Evolutionary conservation across 2,797 vertebrate genomes (phyloP), one percentile per base, ranked within the genome.

Genomic region (Manis pentadactyla): DNA sequence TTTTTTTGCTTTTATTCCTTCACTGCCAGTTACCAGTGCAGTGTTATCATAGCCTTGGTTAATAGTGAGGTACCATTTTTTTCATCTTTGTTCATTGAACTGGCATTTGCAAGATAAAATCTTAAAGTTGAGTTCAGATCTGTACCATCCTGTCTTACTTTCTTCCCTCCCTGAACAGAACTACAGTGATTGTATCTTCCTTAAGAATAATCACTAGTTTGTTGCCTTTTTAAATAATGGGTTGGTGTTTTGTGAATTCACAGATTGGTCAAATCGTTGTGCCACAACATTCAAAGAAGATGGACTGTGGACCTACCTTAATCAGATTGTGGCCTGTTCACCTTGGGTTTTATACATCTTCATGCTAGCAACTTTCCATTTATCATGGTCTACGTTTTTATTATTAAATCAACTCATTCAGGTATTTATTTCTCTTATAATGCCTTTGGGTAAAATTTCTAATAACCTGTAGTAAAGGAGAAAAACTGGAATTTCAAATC

Each of bases 301-400:
- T 88, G 99, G 99, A 59, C n/a, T 98, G 0, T 99, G 99, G 99
- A 98, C 85, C 0, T 98, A 98, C 64, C 75, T 99, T 90, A 99
- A 98, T 0, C 98, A 98, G 92, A 98, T 99, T 75, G 97, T 99
- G 4, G 90, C 96, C 96, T 99, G 99, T 91, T 99, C 99, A 21
- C 99, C 99, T 0, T 99, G 99, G 99, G 97, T 99, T 95, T 98
- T 99, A 57, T 98, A 99, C 96, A 96, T 99, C 95, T 99, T 99
- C 87, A 29, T 98, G 81, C 55, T 99, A 23, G 97, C 99, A 75
- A 97, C 98, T 94, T 99, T 99, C 94, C 99, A 99, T 94, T 98
- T 98, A 61, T 97, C 97, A 4, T 99, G 99, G 99, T 98, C 99
- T 87, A 98, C 98, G 0, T 9, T 98, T 69, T 97, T 98, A 66